Percentiles rank a stretch among this genome's conserved stretches.
Conservation (phyloP, 2,797 vertebrate species). For the Lacerta bilineata region DNA sequence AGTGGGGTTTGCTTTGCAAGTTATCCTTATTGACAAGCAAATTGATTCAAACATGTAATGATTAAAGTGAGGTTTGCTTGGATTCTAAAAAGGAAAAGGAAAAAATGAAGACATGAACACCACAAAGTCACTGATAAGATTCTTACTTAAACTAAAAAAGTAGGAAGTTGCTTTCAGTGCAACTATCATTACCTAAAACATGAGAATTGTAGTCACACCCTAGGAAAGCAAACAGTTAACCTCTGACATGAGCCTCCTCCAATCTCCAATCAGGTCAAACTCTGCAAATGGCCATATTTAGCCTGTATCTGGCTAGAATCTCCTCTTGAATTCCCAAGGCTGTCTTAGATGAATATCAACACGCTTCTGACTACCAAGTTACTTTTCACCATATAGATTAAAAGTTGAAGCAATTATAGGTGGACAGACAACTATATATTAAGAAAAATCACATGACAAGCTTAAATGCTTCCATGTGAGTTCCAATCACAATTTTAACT, state of each 20-base stretch:
- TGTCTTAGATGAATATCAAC: neutral
- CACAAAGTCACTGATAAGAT: neutral
- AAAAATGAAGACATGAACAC: conserved; percentile 25
- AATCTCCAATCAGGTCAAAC: neutral
- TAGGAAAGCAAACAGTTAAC: neutral
- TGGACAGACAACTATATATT: neutral
- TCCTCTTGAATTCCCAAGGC: neutral
- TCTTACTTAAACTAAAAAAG: neutral
- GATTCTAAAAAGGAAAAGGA: conserved; percentile 85
- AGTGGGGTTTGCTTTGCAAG: conserved; percentile 92
- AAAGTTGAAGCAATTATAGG: neutral
- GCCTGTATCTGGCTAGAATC: neutral
- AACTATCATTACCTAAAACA: neutral
- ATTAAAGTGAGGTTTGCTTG: conserved; percentile 99
- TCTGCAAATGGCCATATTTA: neutral
- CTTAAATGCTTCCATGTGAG: neutral
- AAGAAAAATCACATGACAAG: neutral
- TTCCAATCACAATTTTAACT: too few species aligned
- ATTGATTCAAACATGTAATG: conserved; percentile 99
- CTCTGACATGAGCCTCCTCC: neutral
- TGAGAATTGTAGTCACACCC: neutral
- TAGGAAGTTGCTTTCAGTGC: neutral
- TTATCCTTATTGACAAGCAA: conserved; percentile 95
- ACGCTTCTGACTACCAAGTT: neutral
- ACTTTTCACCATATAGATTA: neutral